Evolutionary conservation across 2,888 invertebrate species (phyloP), one percentile per base, ranked within the genome.

Genomic region (Epinotia brunnichana): DNA sequence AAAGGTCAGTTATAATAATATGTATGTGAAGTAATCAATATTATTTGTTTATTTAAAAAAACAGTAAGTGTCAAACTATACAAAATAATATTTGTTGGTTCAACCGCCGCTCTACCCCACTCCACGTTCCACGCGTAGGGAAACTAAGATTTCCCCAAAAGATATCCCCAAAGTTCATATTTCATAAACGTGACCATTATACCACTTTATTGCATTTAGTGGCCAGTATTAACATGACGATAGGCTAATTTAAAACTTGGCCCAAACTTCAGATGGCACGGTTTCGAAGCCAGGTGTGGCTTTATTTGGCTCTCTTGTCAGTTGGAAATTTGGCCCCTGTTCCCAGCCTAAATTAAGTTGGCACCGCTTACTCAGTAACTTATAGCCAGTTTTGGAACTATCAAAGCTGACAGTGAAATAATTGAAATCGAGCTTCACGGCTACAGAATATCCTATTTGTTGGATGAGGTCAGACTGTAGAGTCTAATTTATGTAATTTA

Each of bases 161-260:
- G 92, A 92, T 91, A 90, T 82, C 70, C 73, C 83, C 83, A 87
- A 87, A 90, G 88, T 90, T 90, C 84, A 90, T 90, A 91, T 92
- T 91, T 92, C 91, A 90, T 90, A 91, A 92, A 91, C 90, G 91
- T 92, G 91, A 89, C 88, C 84, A 87, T 87, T 41, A 70, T 66
- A 56, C 61, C 54, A 63, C 48, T 70, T 67, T 62, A 70, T 44
- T 62, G 67, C 64, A 57, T 35, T 63, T 51, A 70, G 63, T 48
- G 48, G 61, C 66, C 76, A 68, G 70, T 74, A 73, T 76, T 76
- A 76, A 70, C 61, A 53, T 64, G 74, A 15, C 53, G 48, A 73
- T 73, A 75, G 75, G 76, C 81, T 87, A 85, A 88, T 89, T 87
- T 87, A 80, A 86, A 87, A 85, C 78, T 88, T 90, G 88, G 89